A percentile compares a stretch with the other conserved stretches of the same genome.
These are phyloP conservation scores for Diplosoma virens DNA, from an alignment of 23 tunicate species.

Conservation along the genomic window DNA sequence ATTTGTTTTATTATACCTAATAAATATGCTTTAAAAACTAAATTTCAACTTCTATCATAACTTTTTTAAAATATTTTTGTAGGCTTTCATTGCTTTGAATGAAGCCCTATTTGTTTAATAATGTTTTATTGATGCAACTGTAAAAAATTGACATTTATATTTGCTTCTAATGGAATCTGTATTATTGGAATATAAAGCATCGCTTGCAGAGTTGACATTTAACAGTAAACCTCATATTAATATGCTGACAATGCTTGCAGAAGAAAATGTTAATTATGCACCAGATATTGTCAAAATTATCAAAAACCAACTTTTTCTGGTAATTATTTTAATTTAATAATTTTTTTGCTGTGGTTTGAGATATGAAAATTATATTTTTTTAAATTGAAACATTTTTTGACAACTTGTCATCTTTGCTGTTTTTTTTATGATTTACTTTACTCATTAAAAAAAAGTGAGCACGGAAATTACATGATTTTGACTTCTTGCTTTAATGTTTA, in stretches of 20 bases:
- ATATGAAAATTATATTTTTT: no score
- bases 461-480: no score
- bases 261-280: constrained; percentile 72
- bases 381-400: no score
- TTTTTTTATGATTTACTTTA: no score
- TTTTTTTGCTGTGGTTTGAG: no score
- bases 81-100: not conserved
- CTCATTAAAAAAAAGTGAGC: no score
- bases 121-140: not conserved
- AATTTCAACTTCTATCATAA: no score
- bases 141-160: not conserved
- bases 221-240: constrained; percentile 88
- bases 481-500: no score
- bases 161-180: constrained; percentile 60
- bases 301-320: constrained; percentile 65
- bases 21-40: no score
- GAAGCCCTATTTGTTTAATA: not conserved
- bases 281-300: constrained; percentile 65
- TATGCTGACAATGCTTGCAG: constrained; percentile 87
- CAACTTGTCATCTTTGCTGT: no score
- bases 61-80: not conserved
- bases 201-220: constrained; percentile 81
- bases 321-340: no score
- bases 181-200: constrained; percentile 70
- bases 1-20: no score